These are phyloP conservation scores for Semaprochilodus insignis DNA, from an alignment of 2,797 vertebrate species.

Conservation along the genomic window DNA sequence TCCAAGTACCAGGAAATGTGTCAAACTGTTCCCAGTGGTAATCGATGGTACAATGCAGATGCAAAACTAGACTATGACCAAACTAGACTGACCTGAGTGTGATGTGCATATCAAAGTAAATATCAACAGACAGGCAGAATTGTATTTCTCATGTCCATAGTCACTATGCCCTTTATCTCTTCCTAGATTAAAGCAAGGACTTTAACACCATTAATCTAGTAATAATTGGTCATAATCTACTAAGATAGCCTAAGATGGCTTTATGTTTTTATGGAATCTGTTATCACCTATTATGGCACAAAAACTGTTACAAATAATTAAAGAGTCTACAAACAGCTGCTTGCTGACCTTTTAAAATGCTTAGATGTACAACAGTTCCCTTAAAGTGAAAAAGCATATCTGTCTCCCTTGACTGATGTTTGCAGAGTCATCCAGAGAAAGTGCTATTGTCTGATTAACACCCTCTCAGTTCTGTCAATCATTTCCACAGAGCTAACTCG, in stretches of 20 bases:
- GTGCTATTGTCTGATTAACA: conserved; percentile 33
- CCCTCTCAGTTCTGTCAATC: conserved; percentile 33
- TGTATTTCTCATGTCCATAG: background rate
- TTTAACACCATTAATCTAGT: conserved; percentile 1
- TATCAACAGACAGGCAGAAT: background rate
- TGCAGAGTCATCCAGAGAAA: background rate
- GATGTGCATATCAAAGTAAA: no score
- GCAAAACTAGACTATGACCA: no score
- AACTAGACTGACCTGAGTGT: no score
- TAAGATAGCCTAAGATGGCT: background rate
- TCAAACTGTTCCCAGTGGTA: no score
- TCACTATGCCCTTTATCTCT: background rate
- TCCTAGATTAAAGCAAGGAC: background rate
- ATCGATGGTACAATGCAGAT: no score
- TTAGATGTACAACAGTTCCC: conserved; percentile 8
- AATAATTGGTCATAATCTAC: background rate
- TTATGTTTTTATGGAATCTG: no score
- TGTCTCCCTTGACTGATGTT: conserved; percentile 9
- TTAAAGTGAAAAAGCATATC: conserved; percentile 30
- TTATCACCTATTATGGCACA: background rate
- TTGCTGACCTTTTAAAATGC: background rate
- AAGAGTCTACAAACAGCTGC: background rate
- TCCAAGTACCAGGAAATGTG: no score
- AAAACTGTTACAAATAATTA: background rate
- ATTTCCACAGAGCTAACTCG: conserved; percentile 1